Conservation (phyloP, 2,888 invertebrate species). For the Incurvaria masculella region DNA sequence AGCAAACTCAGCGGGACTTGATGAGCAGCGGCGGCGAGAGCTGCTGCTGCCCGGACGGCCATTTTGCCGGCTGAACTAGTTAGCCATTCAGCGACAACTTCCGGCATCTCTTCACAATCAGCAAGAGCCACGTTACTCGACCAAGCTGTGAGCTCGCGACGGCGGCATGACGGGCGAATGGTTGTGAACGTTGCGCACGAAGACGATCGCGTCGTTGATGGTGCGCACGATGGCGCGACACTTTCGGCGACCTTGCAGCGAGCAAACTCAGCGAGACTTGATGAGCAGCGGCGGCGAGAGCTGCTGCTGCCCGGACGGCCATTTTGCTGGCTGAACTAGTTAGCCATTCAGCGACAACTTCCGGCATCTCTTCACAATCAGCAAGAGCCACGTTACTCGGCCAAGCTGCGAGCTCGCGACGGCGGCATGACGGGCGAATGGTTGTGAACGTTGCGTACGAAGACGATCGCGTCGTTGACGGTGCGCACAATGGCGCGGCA, state of each 20-base stretch:
- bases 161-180: constrained; percentile 15
- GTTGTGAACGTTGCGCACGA: constrained; percentile 18
- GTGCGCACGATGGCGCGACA: constrained; percentile 27
- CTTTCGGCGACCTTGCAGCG: background rate
- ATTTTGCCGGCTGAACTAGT: no score
- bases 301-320: no score
- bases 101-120: no score
- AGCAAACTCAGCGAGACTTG: constrained; percentile 5
- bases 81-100: no score
- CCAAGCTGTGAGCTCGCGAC: no score
- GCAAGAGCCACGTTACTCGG: no score
- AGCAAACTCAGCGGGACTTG: no score
- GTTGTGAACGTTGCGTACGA: no score
- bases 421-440: no score
- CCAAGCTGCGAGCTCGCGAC: no score
- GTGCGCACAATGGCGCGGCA: constrained; percentile 12
- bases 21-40: no score
- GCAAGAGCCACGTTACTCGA: background rate
- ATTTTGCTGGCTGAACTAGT: constrained; percentile 6
- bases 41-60: no score
- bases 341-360: constrained; percentile 1
- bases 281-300: constrained; percentile 7
- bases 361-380: background rate
- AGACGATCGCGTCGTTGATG: constrained; percentile 17
- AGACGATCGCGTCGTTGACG: constrained; percentile 7